Evolutionary conservation across 2,797 vertebrate species (phyloP).

Genomic region (Gallinago nigripennis): DNA sequence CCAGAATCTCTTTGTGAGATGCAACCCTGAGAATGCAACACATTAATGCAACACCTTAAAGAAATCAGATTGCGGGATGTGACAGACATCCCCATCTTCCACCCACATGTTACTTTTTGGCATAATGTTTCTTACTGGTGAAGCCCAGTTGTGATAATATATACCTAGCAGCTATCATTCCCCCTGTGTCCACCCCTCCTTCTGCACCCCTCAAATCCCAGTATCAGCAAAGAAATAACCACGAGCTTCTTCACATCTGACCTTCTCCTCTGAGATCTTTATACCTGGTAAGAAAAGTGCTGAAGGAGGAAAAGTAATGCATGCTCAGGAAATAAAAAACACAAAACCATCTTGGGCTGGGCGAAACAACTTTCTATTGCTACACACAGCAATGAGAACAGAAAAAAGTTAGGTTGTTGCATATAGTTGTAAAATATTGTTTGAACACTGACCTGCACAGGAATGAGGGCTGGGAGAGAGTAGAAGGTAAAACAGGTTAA

Average conservation of each 20-base stretch:
- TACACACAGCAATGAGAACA: background rate
- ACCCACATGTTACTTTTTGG: background rate
- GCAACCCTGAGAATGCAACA: background rate
- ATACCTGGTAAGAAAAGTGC: background rate
- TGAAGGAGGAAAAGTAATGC: background rate
- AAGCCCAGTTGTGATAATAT: background rate
- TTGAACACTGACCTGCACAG: background rate
- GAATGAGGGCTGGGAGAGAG: background rate
- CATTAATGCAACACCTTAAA: background rate
- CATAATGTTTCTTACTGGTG: background rate
- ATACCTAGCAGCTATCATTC: background rate
- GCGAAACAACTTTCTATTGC: background rate
- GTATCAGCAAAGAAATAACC: background rate
- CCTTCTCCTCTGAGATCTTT: background rate
- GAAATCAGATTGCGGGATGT: background rate
- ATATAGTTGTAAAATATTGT: background rate
- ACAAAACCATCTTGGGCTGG: background rate
- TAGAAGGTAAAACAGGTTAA: background rate
- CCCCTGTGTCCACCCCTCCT: rapidly evolving
- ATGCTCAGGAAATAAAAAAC: background rate
- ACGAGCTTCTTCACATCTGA: background rate
- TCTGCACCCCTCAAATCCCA: background rate
- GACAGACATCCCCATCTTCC: background rate
- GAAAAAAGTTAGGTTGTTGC: background rate
- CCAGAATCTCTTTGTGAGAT: background rate